These are phyloP conservation scores for Salvelinus fontinalis DNA, from an alignment of 2,113 vertebrate genomes.

Conservation along the genomic window DNA sequence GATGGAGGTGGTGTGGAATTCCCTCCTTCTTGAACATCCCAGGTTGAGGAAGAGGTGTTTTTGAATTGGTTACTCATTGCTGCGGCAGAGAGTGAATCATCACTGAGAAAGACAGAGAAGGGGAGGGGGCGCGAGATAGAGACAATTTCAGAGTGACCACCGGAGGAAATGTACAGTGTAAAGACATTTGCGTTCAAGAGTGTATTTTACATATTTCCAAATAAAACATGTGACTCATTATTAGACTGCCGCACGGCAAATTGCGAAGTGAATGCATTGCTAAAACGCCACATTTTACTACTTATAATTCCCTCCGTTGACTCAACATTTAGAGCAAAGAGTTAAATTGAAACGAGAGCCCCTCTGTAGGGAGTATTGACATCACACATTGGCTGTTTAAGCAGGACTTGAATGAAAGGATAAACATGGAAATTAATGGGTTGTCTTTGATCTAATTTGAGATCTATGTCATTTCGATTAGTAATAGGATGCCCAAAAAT, in stretches of 20 bases:
- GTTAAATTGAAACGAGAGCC: not conserved
- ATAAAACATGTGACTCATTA: not conserved
- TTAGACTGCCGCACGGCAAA: not conserved
- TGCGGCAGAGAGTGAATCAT: conserved; percentile 79
- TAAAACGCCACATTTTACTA: not conserved
- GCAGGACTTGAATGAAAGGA: not conserved
- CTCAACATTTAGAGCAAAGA: not conserved
- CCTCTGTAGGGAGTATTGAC: not conserved
- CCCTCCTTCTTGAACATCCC: not conserved
- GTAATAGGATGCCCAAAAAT: not conserved
- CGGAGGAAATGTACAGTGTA: not conserved
- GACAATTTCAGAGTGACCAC: not conserved
- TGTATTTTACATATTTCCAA: not conserved
- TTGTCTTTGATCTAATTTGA: conserved; percentile 2
- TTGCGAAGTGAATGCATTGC: not conserved
- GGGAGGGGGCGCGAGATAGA: not conserved
- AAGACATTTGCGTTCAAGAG: not conserved
- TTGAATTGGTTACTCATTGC: conserved; percentile 67
- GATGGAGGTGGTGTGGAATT: conserved; percentile 43
- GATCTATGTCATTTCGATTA: not conserved
- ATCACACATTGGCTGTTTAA: not conserved
- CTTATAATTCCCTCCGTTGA: not conserved
- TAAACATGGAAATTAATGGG: conserved; percentile 2
- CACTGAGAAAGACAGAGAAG: conserved; percentile 47
- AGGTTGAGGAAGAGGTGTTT: conserved; percentile 56